These are phyloP conservation scores for Amphimedon queenslandica DNA, from an alignment of 37 sponge, comb jelly and placozoan genomes.

Conservation along the genomic window DNA sequence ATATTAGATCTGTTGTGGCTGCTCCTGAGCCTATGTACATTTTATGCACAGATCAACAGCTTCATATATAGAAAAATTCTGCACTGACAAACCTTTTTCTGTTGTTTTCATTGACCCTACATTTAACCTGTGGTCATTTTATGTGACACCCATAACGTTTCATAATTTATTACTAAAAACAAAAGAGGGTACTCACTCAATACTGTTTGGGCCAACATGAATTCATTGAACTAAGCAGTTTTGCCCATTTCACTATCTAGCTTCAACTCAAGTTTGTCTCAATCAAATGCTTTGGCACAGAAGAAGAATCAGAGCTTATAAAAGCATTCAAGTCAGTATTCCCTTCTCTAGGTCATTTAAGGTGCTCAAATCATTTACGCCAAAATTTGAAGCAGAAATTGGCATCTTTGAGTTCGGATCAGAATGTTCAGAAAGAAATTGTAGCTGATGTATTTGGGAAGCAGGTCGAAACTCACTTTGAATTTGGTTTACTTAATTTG, in stretches of 20 bases:
- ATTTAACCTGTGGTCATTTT: slow-evolving; percentile 36
- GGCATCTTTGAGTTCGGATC: not conserved
- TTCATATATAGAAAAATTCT: too few relatives aligned
- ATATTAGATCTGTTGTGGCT: slow-evolving; percentile 22
- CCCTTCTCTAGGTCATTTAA: slow-evolving; percentile 15
- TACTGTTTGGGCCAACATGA: slow-evolving; percentile 22
- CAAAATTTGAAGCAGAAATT: slow-evolving; percentile 36
- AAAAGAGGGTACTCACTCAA: not conserved
- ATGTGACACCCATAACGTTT: slow-evolving; percentile 29
- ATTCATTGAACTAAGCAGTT: slow-evolving; percentile 31
- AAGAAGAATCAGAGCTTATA: slow-evolving; percentile 39
- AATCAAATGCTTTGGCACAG: slow-evolving; percentile 32
- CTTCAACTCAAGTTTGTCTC: slow-evolving; percentile 19
- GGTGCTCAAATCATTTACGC: slow-evolving; percentile 22
- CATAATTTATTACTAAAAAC: slow-evolving; percentile 14
- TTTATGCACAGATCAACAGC: slow-evolving; percentile 32
- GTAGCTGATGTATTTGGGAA: slow-evolving; percentile 16
- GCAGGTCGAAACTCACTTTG: slow-evolving; percentile 2
- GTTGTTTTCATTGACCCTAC: slow-evolving; percentile 29
- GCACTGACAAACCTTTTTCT: too few relatives aligned
- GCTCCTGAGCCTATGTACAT: slow-evolving; percentile 46
- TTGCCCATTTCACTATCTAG: slow-evolving; percentile 21
- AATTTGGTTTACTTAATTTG: slow-evolving; percentile 7
- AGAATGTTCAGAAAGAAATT: slow-evolving; percentile 1
- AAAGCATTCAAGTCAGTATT: slow-evolving; percentile 23